phyloP scores from a whole-genome alignment of 2,888 invertebrate species.

The Trachelus troglodyta region DNA sequence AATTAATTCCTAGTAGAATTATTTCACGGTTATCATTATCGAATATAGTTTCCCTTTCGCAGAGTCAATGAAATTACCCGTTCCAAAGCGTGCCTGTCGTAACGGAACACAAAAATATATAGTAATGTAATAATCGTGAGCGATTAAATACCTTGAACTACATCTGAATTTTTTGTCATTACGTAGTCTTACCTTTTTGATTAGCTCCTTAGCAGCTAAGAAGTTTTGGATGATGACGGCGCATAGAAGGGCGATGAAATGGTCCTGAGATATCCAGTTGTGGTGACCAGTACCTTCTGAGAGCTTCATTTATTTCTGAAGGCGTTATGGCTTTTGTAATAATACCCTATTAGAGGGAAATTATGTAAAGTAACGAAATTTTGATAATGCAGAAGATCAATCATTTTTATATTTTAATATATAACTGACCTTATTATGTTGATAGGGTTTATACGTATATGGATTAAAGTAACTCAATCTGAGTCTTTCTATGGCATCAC shows the following conservation, averaged over 20 bases:
- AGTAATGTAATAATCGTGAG: slow-evolving; percentile 2
- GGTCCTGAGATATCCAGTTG: slow-evolving; percentile 67
- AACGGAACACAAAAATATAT: slow-evolving; percentile 3
- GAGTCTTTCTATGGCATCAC: slow-evolving; percentile 78
- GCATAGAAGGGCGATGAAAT: slow-evolving; percentile 58
- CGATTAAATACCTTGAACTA: slow-evolving; percentile 14
- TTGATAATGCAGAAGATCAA: background rate
- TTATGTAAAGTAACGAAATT: background rate
- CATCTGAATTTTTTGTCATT: slow-evolving; percentile 9
- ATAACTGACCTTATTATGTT: slow-evolving; percentile 53
- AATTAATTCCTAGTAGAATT: background rate
- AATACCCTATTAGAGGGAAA: slow-evolving; percentile 44
- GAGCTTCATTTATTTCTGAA: slow-evolving; percentile 84
- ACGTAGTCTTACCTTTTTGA: slow-evolving; percentile 12
- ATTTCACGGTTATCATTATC: background rate
- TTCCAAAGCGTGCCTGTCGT: too few species aligned
- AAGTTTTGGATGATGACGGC: slow-evolving; percentile 54
- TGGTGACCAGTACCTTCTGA: slow-evolving; percentile 78
- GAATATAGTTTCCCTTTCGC: slow-evolving; percentile 1
- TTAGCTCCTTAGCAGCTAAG: slow-evolving; percentile 46
- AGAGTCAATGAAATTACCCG: too few species aligned
- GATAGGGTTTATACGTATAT: slow-evolving; percentile 59
- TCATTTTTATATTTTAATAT: background rate
- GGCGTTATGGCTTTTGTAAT: slow-evolving; percentile 80
- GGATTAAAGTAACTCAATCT: slow-evolving; percentile 74